Evolutionary conservation across 2,113 vertebrate species (phyloP).

Genomic region (Datnioides undecimradiatus): DNA sequence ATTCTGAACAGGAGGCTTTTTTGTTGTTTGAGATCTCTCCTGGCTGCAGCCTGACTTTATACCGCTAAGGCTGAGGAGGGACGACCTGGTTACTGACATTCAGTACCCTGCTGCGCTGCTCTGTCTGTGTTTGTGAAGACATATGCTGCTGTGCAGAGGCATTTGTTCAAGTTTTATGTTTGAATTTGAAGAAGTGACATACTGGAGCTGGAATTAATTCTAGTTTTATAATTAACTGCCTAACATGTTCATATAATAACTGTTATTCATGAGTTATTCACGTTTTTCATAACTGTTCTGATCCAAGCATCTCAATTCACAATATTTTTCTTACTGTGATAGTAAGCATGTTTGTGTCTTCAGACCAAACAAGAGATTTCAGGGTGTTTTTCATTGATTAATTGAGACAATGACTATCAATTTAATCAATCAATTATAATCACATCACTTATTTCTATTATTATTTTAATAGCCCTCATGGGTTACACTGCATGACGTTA

Average conservation of each 20-base stretch:
- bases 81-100: constrained; percentile 23
- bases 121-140: not conserved
- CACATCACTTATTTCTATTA: not conserved
- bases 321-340: not conserved
- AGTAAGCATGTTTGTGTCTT: not conserved
- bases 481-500: not conserved
- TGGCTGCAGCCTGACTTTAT: constrained; percentile 47
- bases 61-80: constrained; percentile 26
- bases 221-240: no score
- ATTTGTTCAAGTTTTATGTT: not conserved
- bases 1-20: constrained; percentile 75
- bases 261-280: no score
- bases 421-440: not conserved
- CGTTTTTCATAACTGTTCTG: no score
- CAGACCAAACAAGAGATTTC: not conserved
- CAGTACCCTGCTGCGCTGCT: not conserved
- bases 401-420: not conserved
- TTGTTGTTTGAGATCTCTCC: constrained; percentile 63
- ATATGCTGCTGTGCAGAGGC: not conserved
- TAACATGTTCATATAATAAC: no score
- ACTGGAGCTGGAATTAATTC: not conserved
- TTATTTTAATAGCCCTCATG: not conserved
- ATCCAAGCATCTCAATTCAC: not conserved
- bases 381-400: not conserved
- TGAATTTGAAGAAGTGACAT: not conserved